A percentile compares a stretch with the other conserved stretches of the same genome.
These are phyloP conservation scores for Spodoptera frugiperda DNA, from an alignment of 1,140 invertebrate genomes.

Conservation along the genomic window DNA sequence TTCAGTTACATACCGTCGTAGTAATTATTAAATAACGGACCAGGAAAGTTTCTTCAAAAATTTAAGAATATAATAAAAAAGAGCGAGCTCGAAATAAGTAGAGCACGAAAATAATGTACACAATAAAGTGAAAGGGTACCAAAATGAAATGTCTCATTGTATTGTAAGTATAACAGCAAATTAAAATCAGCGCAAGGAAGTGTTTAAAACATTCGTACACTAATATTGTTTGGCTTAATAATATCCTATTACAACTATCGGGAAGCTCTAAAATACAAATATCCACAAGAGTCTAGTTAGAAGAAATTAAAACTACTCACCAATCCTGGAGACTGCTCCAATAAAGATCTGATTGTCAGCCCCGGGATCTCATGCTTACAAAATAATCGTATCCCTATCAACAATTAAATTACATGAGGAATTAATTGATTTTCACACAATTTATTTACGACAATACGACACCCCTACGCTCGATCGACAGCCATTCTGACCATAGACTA, in stretches of 20 bases:
- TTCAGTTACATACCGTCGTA: background rate
- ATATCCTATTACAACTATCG: constrained; percentile 46
- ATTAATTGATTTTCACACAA: constrained; percentile 63
- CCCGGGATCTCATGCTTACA: constrained; percentile 70
- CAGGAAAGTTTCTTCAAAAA: constrained; percentile 9
- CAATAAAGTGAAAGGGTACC: constrained; percentile 83
- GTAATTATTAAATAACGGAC: background rate
- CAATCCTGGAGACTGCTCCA: constrained; percentile 64
- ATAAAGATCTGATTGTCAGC: constrained; percentile 60
- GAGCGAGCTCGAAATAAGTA: constrained; percentile 74
- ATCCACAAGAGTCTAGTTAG: constrained; percentile 59
- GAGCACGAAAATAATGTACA: constrained; percentile 82
- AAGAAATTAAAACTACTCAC: constrained; percentile 68
- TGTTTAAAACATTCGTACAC: constrained; percentile 10
- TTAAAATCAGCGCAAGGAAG: background rate
- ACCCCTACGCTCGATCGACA: constrained; percentile 71
- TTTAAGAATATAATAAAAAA: constrained; percentile 46
- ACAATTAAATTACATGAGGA: constrained; percentile 62
- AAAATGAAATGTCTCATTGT: constrained; percentile 60
- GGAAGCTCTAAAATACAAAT: constrained; percentile 55
- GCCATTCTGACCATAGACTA: constrained; percentile 74
- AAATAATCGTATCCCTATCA: constrained; percentile 51
- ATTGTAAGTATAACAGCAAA: constrained; percentile 34
- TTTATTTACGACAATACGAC: constrained; percentile 69
- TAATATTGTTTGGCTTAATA: constrained; percentile 36